These are phyloP conservation scores for Radopholus similis DNA, from an alignment of 1,140 invertebrate genomes.

Conservation along the genomic window DNA sequence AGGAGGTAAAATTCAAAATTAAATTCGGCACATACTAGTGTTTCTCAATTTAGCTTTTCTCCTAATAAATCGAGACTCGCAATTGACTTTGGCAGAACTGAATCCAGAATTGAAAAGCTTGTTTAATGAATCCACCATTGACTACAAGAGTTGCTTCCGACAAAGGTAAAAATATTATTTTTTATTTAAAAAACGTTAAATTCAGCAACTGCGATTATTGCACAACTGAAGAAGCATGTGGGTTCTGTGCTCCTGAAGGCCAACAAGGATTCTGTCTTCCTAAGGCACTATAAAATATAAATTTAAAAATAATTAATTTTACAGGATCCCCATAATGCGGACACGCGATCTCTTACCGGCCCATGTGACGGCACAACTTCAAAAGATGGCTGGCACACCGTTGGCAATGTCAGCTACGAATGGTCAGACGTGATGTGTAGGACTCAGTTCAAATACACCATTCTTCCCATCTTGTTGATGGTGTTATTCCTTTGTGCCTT, in stretches of 20 bases:
- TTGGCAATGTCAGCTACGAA: slow-evolving; percentile 23
- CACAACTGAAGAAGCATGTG: slow-evolving; percentile 39
- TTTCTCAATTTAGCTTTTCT: slow-evolving; percentile 8
- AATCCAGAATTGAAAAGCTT: not conserved
- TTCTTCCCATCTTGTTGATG: slow-evolving; percentile 51
- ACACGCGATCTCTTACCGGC: slow-evolving; percentile 23
- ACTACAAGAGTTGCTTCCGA: not conserved
- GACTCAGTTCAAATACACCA: slow-evolving; percentile 37
- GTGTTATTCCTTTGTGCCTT: slow-evolving; percentile 50
- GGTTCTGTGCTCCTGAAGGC: slow-evolving; percentile 23
- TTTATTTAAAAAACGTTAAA: slow-evolving; percentile 6
- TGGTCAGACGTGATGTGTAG: slow-evolving; percentile 40
- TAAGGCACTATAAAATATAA: slow-evolving; percentile 1
- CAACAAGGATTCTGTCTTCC: slow-evolving; percentile 27
- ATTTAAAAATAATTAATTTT: not conserved
- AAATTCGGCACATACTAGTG: not conserved
- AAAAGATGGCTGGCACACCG: slow-evolving; percentile 15
- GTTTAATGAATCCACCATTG: not conserved
- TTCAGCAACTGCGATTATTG: slow-evolving; percentile 45
- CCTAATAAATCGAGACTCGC: slow-evolving; percentile 8
- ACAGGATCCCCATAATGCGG: slow-evolving; percentile 13
- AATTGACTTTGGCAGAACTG: too few relatives aligned
- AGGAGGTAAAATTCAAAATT: slow-evolving; percentile 14
- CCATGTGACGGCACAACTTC: slow-evolving; percentile 8
- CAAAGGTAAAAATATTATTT: slow-evolving; percentile 4